Percentiles rank a stretch among this genome's conserved stretches.
Conservation (phyloP, 2,797 vertebrate genomes). For the Fringilla coelebs region DNA sequence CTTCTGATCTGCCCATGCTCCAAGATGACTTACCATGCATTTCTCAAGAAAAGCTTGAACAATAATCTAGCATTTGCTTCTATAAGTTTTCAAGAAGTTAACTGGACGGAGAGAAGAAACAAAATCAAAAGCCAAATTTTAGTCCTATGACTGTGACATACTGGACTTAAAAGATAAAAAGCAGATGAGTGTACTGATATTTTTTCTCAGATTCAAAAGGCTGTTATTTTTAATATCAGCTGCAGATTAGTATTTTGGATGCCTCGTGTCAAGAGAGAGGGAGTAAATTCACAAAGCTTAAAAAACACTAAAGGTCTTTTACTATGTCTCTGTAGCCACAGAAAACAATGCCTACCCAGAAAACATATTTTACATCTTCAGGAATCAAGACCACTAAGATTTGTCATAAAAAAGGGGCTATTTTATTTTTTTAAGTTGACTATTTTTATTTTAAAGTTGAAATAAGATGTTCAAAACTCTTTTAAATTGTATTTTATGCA, state of each 20-base stretch:
- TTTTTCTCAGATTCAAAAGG: background rate
- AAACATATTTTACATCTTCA: background rate
- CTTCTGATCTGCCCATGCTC: background rate
- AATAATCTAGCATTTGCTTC: background rate
- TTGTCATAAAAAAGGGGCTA: background rate
- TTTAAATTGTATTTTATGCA: conserved; percentile 3
- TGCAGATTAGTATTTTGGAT: conserved; percentile 28
- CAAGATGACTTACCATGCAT: background rate
- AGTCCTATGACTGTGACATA: background rate
- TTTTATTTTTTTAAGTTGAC: background rate
- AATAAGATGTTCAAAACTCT: background rate
- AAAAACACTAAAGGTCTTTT: conserved; percentile 18
- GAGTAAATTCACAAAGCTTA: conserved; percentile 32
- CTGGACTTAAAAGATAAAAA: background rate
- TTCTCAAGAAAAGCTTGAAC: background rate
- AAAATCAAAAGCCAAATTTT: background rate
- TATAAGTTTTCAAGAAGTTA: background rate
- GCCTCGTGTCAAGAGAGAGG: conserved; percentile 7
- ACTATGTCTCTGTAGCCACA: conserved; percentile 16
- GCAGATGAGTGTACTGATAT: background rate
- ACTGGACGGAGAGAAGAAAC: background rate
- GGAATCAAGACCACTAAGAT: background rate
- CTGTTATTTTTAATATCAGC: conserved; percentile 29
- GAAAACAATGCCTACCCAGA: conserved; percentile 11
- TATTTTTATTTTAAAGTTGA: background rate